Evolutionary conservation across 2,888 invertebrate species (phyloP).

Genomic region (Epirrhoe alternata): DNA sequence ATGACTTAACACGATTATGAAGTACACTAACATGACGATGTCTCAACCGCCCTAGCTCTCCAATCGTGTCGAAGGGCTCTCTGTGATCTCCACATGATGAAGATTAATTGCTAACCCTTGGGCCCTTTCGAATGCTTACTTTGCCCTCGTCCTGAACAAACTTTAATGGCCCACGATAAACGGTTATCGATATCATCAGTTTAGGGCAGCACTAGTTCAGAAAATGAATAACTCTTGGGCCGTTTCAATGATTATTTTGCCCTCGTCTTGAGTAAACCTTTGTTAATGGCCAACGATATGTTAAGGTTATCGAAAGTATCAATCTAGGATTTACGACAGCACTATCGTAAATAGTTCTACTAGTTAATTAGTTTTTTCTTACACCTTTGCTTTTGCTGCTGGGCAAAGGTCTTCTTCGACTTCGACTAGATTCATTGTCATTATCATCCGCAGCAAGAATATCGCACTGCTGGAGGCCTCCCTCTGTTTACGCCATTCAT

Average conservation of each 20-base stretch:
- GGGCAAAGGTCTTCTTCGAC: no score
- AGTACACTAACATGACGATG: not conserved
- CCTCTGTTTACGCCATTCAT: no score
- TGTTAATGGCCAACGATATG: no score
- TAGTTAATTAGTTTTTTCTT: no score
- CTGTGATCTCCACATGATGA: slow-evolving; percentile 48
- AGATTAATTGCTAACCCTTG: slow-evolving; percentile 56
- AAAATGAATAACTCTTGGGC: no score
- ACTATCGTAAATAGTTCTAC: not conserved
- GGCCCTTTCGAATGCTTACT: slow-evolving; percentile 47
- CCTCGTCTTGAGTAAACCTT: no score
- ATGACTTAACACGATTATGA: not conserved
- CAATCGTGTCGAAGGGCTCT: slow-evolving; percentile 42
- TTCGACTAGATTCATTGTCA: no score
- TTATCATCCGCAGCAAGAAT: no score
- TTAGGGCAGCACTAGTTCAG: slow-evolving; percentile 12
- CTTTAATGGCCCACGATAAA: slow-evolving; percentile 43
- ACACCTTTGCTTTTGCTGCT: no score
- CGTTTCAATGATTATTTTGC: no score
- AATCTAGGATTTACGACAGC: not conserved
- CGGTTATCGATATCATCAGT: slow-evolving; percentile 43
- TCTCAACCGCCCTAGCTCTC: slow-evolving; percentile 24
- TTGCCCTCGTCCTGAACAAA: slow-evolving; percentile 41
- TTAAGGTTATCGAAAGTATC: no score
- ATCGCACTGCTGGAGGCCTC: no score